Percentiles rank a stretch among this genome's conserved stretches.
Conservation (phyloP, 2,797 vertebrate genomes). For the Eospalax fontanierii region DNA sequence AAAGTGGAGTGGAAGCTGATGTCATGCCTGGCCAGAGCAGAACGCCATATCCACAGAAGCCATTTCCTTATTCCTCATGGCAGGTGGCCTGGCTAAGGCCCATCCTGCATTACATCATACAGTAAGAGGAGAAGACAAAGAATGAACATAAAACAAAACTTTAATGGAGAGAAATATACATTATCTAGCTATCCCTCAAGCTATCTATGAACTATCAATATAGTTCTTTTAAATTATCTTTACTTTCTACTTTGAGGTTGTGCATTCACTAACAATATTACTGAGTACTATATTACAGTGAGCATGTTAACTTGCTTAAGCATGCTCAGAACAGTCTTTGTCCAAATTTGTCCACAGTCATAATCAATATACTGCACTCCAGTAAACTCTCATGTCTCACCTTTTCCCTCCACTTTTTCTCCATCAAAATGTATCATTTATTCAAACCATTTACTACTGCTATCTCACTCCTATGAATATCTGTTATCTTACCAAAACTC, state of each 20-base stretch:
- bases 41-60: no score
- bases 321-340: conserved; percentile 1
- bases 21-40: no score
- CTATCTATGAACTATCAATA: no score
- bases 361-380: neutral
- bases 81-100: no score
- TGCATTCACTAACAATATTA: neutral
- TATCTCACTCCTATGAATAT: neutral
- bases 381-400: neutral
- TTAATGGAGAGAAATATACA: neutral
- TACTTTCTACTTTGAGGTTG: neutral
- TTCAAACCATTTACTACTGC: neutral
- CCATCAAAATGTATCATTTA: neutral
- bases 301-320: neutral
- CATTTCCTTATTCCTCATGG: no score
- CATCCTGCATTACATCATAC: no score
- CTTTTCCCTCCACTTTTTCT: neutral
- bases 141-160: neutral
- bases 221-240: neutral
- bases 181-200: neutral
- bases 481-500: neutral
- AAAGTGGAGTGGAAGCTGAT: no score
- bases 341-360: neutral
- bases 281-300: neutral
- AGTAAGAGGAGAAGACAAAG: neutral